Evolutionary conservation across 2,797 vertebrate species (phyloP).

Genomic region (Odontamblyopus lacepedii): DNA sequence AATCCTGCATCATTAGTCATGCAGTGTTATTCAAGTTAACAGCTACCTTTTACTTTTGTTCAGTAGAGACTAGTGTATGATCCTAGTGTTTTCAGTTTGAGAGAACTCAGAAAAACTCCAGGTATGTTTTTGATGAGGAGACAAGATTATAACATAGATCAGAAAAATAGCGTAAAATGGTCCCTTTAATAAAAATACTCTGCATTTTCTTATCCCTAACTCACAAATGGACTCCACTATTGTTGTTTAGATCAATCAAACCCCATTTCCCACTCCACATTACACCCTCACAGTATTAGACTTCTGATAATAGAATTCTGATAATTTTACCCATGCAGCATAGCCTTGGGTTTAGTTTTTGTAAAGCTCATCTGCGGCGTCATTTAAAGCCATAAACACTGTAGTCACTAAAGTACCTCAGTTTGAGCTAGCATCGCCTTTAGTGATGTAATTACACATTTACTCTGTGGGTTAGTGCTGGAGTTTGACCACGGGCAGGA

Average conservation of each 20-base stretch:
- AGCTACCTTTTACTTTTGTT: no score
- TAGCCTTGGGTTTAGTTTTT: not conserved
- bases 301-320: not conserved
- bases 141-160: no score
- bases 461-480: conserved; percentile 45
- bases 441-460: conserved; percentile 47
- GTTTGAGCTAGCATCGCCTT: conserved; percentile 10
- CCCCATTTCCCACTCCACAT: not conserved
- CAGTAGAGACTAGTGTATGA: no score
- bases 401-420: not conserved
- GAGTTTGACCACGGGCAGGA: conserved; percentile 39
- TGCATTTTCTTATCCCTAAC: not conserved
- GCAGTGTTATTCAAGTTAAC: no score
- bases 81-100: no score
- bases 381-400: conserved; percentile 8
- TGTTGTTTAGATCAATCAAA: no score
- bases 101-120: no score
- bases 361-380: not conserved
- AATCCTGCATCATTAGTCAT: no score
- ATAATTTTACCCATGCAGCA: not conserved
- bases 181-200: not conserved
- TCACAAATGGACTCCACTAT: not conserved
- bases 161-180: no score
- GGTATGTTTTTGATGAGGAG: no score
- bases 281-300: not conserved